phyloP scores from a whole-genome alignment of 2,113 vertebrate species.

The Syngnathus typhle region DNA sequence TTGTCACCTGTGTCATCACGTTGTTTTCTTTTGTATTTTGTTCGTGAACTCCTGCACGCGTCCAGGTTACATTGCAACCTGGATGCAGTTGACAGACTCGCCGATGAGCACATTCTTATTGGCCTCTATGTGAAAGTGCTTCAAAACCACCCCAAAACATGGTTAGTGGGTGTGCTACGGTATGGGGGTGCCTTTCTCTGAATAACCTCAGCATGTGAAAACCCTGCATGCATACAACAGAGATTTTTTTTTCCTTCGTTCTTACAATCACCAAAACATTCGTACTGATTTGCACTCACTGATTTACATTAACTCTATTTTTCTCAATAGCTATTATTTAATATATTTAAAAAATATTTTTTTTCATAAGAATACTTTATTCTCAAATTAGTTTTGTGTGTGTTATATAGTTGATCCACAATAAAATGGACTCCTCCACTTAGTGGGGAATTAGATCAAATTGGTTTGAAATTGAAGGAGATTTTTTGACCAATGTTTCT shows the following conservation, averaged over 20 bases:
- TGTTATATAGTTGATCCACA: too few relatives aligned
- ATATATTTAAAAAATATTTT: neutral
- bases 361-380: too few relatives aligned
- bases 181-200: constrained; percentile 48
- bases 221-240: neutral
- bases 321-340: neutral
- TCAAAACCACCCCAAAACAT: constrained; percentile 81
- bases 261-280: neutral
- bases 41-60: constrained; percentile 61
- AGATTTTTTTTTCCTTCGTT: neutral
- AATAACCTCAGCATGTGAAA: neutral
- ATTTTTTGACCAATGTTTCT: neutral
- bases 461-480: neutral
- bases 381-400: too few relatives aligned
- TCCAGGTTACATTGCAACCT: constrained; percentile 96
- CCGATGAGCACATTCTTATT: constrained; percentile 98
- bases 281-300: neutral
- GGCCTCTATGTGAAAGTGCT: constrained; percentile 95
- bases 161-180: constrained; percentile 86
- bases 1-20: constrained; percentile 51
- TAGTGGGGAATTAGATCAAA: neutral
- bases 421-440: too few relatives aligned
- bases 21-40: constrained; percentile 37
- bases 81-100: constrained; percentile 95
- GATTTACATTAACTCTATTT: neutral